Evolutionary conservation across 2,797 vertebrate genomes (phyloP).

Genomic region (Luscinia megarhynchos): DNA sequence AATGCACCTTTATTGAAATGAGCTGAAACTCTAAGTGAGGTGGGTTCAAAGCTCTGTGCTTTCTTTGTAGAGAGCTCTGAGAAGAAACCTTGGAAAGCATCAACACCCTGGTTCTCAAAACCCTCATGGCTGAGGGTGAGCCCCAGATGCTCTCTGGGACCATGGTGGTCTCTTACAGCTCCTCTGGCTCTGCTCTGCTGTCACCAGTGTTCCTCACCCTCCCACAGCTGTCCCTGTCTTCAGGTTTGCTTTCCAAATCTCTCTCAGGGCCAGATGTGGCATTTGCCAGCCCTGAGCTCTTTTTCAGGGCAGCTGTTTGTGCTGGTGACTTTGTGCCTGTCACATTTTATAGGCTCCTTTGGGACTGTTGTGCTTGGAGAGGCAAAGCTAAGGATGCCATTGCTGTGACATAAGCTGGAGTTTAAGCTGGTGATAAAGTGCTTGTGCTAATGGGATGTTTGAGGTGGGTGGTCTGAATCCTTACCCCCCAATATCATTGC

Average conservation of each 20-base stretch:
- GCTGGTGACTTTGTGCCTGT: not conserved
- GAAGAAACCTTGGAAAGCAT: not conserved
- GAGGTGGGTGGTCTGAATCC: not conserved
- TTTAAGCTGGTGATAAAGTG: not conserved
- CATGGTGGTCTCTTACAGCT: accelerated
- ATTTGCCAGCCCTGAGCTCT: not conserved
- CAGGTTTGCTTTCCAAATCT: not conserved
- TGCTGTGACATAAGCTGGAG: accelerated
- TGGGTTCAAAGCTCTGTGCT: not conserved
- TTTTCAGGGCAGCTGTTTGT: not conserved
- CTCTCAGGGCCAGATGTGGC: not conserved
- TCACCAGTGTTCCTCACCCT: not conserved
- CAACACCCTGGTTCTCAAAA: not conserved
- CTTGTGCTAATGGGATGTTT: not conserved
- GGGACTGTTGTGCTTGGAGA: not conserved
- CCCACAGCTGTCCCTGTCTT: accelerated
- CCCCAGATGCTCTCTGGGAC: not conserved
- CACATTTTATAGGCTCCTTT: not conserved
- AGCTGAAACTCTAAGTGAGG: not conserved
- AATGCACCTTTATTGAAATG: not conserved
- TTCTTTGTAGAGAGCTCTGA: not conserved
- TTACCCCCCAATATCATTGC: accelerated
- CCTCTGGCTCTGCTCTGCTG: not conserved
- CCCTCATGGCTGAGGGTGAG: accelerated
- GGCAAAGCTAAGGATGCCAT: not conserved